phyloP scores from a whole-genome alignment of 2,888 invertebrate genomes.

The Trachelus stipa region DNA sequence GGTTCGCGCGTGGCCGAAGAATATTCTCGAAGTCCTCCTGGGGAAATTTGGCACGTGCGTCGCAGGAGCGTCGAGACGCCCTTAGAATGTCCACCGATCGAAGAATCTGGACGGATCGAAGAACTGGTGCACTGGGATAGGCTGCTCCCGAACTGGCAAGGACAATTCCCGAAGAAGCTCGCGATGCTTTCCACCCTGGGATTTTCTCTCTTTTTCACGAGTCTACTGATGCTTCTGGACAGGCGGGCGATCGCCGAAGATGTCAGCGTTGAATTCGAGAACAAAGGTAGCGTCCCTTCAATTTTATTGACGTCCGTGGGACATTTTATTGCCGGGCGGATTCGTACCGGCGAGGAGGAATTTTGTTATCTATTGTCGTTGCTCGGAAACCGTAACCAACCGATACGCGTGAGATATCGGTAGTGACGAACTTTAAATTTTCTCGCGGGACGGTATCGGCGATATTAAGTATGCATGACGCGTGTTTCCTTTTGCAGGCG shows the following conservation, averaged over 20 bases:
- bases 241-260: conserved; percentile 43
- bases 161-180: neutral
- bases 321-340: neutral
- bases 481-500: neutral
- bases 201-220: conserved; percentile 54
- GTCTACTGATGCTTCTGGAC: conserved; percentile 55
- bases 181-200: conserved; percentile 56
- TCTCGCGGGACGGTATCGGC: neutral
- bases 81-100: neutral
- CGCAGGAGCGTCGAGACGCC: neutral
- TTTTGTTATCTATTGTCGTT: neutral
- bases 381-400: neutral
- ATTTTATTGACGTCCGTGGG: neutral
- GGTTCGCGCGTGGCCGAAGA: too few relatives aligned
- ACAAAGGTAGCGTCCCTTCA: conserved; percentile 54
- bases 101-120: neutral
- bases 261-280: conserved; percentile 53
- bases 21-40: neutral
- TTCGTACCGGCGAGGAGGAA: too few relatives aligned
- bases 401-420: neutral
- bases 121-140: neutral
- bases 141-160: neutral
- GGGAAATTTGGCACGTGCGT: too few relatives aligned
- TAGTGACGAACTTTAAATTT: neutral
- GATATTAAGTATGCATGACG: neutral